Percentiles rank a stretch among this genome's conserved stretches.
Conservation (phyloP, 2,113 vertebrate genomes). For the Formicarius rufipectus region DNA sequence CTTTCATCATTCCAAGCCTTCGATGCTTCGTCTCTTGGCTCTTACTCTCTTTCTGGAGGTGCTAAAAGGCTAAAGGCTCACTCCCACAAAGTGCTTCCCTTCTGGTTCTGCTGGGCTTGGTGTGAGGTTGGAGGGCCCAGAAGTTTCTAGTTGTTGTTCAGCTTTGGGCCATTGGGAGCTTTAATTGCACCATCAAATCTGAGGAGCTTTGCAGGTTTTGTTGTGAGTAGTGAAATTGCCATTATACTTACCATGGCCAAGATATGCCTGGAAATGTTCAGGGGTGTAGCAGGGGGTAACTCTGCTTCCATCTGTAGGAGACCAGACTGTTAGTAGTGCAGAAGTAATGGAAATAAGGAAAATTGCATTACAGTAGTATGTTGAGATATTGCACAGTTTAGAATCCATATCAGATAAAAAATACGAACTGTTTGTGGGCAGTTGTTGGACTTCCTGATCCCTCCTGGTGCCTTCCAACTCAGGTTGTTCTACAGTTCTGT, state of each 20-base stretch:
- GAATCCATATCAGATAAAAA: not conserved
- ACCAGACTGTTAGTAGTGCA: not conserved
- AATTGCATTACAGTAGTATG: not conserved
- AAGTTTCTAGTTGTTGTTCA: not conserved
- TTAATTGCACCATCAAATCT: not conserved
- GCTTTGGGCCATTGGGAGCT: not conserved
- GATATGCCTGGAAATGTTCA: not conserved
- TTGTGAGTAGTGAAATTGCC: not conserved
- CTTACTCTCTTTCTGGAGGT: not conserved
- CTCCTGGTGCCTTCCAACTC: not conserved
- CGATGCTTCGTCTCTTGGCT: not conserved
- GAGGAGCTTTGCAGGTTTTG: not conserved
- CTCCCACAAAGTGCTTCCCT: not conserved
- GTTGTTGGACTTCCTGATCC: not conserved
- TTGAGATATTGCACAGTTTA: not conserved
- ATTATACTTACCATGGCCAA: not conserved
- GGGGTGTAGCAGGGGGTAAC: not conserved
- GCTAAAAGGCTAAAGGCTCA: not conserved
- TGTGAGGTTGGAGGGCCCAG: not conserved
- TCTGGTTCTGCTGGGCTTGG: not conserved
- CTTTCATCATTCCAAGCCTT: conserved; percentile 24
- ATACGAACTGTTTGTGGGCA: not conserved
- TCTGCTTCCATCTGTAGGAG: not conserved
- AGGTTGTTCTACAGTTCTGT: not conserved
- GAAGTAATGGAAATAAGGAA: not conserved